Evolutionary conservation across 2,113 vertebrate genomes (phyloP).

Genomic region (Desmodus rotundus): DNA sequence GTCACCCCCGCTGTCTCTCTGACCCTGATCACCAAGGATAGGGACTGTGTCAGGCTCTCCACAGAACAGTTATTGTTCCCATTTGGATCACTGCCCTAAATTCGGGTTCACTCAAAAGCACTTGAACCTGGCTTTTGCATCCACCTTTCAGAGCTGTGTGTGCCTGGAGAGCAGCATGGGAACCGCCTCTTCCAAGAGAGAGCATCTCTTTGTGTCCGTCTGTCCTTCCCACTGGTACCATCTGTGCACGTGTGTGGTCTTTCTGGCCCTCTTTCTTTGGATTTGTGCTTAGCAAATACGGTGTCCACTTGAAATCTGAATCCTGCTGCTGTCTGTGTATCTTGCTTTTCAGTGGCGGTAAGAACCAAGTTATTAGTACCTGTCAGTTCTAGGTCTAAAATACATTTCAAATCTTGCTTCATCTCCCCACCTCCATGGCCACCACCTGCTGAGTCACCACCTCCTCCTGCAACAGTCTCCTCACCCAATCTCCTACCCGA

Average conservation of each 20-base stretch:
- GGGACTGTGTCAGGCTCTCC: not conserved
- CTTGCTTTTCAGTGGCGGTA: not conserved
- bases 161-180: not conserved
- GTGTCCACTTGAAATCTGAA: not conserved
- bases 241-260: not conserved
- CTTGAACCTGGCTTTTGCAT: not conserved
- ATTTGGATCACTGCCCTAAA: not conserved
- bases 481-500: too few relatives aligned
- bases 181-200: not conserved
- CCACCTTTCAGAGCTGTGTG: not conserved
- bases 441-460: not conserved
- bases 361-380: not conserved
- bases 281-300: not conserved
- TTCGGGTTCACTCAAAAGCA: not conserved
- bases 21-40: not conserved
- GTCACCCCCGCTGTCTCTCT: not conserved
- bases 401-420: not conserved
- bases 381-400: not conserved
- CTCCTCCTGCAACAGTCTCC: not conserved
- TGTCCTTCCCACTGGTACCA: not conserved
- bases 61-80: constrained; percentile 28
- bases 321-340: not conserved
- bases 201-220: not conserved
- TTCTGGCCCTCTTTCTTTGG: not conserved
- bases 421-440: not conserved